Evolutionary conservation across 2,888 invertebrate species (phyloP).

Genomic region (Microctonus hyperodae): DNA sequence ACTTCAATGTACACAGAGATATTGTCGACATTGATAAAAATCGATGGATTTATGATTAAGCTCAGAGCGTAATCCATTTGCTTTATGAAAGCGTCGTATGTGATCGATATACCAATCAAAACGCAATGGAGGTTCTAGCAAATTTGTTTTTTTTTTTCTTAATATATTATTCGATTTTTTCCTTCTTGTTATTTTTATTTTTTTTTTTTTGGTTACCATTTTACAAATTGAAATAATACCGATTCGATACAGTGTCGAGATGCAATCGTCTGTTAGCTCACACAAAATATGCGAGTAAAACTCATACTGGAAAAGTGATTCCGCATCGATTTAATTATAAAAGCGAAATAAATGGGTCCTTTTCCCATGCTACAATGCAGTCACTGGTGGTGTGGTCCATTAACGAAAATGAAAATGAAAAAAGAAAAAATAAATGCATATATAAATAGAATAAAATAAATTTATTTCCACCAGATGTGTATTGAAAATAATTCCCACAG

Average conservation of each 20-base stretch:
- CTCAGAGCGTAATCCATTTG: background rate
- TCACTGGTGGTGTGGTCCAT: background rate
- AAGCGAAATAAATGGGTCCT: background rate
- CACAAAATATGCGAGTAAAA: background rate
- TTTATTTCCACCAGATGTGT: slow-evolving; percentile 15
- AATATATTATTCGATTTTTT: no score
- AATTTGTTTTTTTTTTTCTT: background rate
- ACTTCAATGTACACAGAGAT: background rate
- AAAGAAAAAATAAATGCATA: background rate
- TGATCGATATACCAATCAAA: slow-evolving; percentile 1
- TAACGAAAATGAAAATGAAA: background rate
- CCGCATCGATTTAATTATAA: slow-evolving; percentile 5
- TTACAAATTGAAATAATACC: slow-evolving; percentile 4
- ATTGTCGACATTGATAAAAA: slow-evolving; percentile 5
- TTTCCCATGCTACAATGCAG: background rate
- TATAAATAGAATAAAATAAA: background rate
- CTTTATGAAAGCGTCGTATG: background rate
- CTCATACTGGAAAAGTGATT: background rate
- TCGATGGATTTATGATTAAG: background rate
- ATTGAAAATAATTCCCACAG: slow-evolving; percentile 15
- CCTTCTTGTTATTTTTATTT: no score
- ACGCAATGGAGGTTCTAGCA: background rate
- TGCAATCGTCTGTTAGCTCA: background rate
- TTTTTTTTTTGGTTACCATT: background rate
- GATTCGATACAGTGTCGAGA: background rate